Conservation (phyloP, 2,888 invertebrate species). For the Thymelicus acteon region DNA sequence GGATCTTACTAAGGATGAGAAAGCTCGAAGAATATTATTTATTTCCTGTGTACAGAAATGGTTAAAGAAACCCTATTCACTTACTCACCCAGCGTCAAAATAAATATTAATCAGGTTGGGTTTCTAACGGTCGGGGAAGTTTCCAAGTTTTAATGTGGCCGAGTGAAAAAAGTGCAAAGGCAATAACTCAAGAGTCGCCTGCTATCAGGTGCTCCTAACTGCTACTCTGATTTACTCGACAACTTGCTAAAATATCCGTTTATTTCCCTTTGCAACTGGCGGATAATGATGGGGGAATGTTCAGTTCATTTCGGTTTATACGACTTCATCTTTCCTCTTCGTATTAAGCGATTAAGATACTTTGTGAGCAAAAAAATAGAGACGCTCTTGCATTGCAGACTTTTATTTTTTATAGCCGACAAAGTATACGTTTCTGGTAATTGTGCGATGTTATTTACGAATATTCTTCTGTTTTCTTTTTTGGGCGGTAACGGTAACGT, state of each 20-base stretch:
- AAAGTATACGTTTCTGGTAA: no score
- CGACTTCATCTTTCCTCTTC: conserved; percentile 8
- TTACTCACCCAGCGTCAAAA: conserved; percentile 28
- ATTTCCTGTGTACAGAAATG: no score
- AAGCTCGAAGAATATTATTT: no score
- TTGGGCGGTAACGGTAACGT: no score
- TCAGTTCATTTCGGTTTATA: conserved; percentile 19
- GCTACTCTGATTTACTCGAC: conserved; percentile 51
- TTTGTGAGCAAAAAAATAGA: neutral
- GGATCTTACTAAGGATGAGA: no score
- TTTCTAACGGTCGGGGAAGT: conserved; percentile 23
- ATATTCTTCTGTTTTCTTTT: no score
- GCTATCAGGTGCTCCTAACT: conserved; percentile 53
- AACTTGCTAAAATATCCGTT: conserved; percentile 45
- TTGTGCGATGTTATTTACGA: no score
- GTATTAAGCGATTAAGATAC: conserved; percentile 8
- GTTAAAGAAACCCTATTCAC: conserved; percentile 31
- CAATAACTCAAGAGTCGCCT: conserved; percentile 50
- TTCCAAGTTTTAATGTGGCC: conserved; percentile 34
- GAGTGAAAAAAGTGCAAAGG: conserved; percentile 47
- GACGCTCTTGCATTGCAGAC: neutral
- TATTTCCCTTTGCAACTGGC: conserved; percentile 34
- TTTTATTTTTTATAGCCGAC: neutral
- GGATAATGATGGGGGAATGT: conserved; percentile 28
- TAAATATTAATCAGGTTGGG: conserved; percentile 35